phyloP scores from a whole-genome alignment of 2,113 vertebrate species.

The Ictalurus punctatus region DNA sequence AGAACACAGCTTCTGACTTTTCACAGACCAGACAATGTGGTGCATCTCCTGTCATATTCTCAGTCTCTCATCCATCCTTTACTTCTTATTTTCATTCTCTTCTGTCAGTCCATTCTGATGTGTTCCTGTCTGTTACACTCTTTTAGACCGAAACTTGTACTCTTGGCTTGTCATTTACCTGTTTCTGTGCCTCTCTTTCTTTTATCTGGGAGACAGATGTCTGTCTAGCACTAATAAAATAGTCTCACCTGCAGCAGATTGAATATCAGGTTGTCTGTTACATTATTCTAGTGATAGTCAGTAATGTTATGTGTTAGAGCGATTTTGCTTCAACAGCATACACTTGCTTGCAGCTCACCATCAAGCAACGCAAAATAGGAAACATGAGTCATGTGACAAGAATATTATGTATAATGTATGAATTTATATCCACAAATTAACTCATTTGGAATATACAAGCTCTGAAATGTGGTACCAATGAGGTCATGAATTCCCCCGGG shows the following conservation, averaged over 20 bases:
- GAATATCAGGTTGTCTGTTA: background rate
- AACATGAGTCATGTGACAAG: background rate
- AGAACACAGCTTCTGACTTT: background rate
- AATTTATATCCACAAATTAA: background rate
- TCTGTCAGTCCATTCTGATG: background rate
- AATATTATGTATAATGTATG: background rate
- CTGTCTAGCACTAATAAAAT: conserved; percentile 1
- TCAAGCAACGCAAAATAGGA: no score
- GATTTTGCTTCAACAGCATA: background rate
- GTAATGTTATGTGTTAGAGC: background rate
- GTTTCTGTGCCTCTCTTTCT: conserved; percentile 32
- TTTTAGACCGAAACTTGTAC: background rate
- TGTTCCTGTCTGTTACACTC: background rate
- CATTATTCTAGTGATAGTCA: background rate
- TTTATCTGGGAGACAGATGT: conserved; percentile 24
- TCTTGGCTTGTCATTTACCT: background rate
- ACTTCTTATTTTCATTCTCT: background rate
- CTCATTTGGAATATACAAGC: background rate
- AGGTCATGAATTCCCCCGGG: conserved; percentile 12
- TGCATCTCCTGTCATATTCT: conserved; percentile 9
- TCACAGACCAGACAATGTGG: conserved; percentile 4
- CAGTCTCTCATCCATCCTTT: background rate
- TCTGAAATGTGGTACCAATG: conserved; percentile 10
- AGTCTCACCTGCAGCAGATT: background rate
- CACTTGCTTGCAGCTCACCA: background rate